phyloP scores from a whole-genome alignment of 1,140 invertebrate species.

The Panagrolaimus sp. region DNA sequence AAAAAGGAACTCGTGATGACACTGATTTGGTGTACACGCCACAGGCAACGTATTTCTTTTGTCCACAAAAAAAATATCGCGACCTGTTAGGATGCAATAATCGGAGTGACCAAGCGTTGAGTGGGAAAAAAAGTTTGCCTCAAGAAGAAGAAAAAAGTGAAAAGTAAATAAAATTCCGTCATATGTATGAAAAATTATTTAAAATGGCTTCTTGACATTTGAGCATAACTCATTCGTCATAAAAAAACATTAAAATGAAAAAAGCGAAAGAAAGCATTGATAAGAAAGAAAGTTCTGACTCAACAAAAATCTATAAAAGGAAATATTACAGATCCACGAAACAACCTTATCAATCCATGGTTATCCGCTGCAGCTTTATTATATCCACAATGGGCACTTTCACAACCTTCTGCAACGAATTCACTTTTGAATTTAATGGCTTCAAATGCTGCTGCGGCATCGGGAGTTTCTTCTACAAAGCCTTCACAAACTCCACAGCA shows the following conservation, averaged over 20 bases:
- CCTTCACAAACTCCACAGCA: neutral
- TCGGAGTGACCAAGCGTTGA: neutral
- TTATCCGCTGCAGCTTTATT: constrained; percentile 1
- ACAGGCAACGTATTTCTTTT: neutral
- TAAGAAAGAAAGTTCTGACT: neutral
- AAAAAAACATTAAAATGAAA: neutral
- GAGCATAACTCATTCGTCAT: no score
- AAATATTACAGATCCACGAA: neutral
- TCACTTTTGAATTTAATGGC: constrained; percentile 13
- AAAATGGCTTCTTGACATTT: no score
- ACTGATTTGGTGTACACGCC: no score
- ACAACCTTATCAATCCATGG: constrained; percentile 16
- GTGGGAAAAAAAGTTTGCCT: neutral
- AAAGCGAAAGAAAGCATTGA: constrained; percentile 9
- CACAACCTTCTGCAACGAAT: constrained; percentile 1
- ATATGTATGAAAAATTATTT: neutral
- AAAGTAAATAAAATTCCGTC: constrained; percentile 12
- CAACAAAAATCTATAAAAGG: no score
- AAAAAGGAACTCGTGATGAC: no score
- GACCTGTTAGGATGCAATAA: no score
- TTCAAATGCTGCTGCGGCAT: neutral
- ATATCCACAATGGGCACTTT: constrained; percentile 1
- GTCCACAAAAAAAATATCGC: neutral
- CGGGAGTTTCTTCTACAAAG: neutral
- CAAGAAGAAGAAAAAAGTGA: neutral